Evolutionary conservation across 2,888 invertebrate species (phyloP), one percentile per base, ranked within the genome.

Genomic region (Pseudolycoriella hygida): DNA sequence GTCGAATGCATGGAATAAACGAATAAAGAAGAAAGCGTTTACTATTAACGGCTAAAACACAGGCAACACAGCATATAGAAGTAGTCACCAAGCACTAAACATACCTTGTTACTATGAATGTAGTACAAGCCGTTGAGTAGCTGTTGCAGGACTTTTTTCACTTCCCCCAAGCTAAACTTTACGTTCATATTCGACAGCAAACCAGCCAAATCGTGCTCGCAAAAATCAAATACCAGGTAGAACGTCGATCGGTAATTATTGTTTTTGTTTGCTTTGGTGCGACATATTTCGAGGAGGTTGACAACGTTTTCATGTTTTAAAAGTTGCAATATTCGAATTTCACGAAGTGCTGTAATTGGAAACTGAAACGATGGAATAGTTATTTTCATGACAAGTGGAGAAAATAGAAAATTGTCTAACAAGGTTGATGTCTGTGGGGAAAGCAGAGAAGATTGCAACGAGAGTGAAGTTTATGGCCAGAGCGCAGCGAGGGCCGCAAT

Each of bases 131-230:
- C 83, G 60, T 81, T 85, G 2, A 89, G 66, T 40, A 89, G 63
- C 56, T 87, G 86, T 59, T 86, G 82, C 73, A 87, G 81, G 12
- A 87, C 90, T 66, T 90, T 92, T 59, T 98, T 98, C 20, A 96
- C 93, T 68, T 97, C 96, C 1, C 92, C 93, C 54, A 96, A 73
- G 55, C 83, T 88, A 61, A 98, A 96, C 69, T 93, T 93, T 0
- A 98, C 93, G 61, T 90, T 88, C 14, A 82, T 82, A 62, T 97
- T 97, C 1, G 90, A 93, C 8, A 98, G 62, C 37, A 98, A 69
- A 1, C 97, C 98, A 5, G 97, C 97, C 51, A 98, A 71, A 67
- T 98, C 98, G 57, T 98, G 97, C 59, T 98, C 97, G 61, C 94
- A 96, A 59, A 97, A 98, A 55, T 98, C 96, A 64, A 98, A 98